Evolutionary conservation across 2,113 vertebrate species (phyloP).

Genomic region (Charina bottae): DNA sequence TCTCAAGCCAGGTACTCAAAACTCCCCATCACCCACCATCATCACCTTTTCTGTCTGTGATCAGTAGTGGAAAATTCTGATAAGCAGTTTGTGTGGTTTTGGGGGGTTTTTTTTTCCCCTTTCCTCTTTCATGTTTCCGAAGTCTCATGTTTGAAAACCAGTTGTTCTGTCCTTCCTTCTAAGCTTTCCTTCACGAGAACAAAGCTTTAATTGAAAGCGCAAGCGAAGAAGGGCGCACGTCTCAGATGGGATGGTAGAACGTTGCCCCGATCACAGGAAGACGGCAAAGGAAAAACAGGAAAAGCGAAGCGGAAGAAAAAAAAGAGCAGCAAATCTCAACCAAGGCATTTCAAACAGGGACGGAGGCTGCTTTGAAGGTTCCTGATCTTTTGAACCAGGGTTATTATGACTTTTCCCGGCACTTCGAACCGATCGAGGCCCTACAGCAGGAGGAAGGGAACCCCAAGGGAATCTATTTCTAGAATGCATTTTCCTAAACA

Average conservation of each 20-base stretch:
- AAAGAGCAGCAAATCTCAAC: neutral
- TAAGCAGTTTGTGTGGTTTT: neutral
- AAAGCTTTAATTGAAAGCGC: conserved; percentile 2
- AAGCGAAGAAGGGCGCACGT: neutral
- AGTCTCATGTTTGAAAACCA: conserved; percentile 35
- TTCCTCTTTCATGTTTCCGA: conserved; percentile 15
- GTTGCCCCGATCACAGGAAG: neutral
- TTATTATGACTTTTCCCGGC: too few relatives aligned
- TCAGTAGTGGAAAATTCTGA: conserved; percentile 72
- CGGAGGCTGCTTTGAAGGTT: neutral
- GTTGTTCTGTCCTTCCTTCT: neutral
- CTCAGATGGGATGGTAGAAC: too few relatives aligned
- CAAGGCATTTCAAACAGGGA: neutral
- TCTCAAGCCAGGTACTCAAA: conserved; percentile 34
- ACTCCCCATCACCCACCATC: conserved; percentile 43
- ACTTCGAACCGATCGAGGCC: too few relatives aligned
- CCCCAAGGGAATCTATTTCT: neutral
- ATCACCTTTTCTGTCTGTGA: conserved; percentile 63
- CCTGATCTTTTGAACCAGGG: neutral
- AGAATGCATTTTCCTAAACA: neutral
- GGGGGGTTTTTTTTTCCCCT: neutral
- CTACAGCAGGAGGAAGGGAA: neutral
- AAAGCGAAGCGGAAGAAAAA: too few relatives aligned
- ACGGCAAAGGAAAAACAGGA: neutral
- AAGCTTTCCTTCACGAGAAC: conserved; percentile 14